These are phyloP conservation scores for Cryptocheilus praepositus DNA, from an alignment of 2,888 invertebrate genomes.

Conservation along the genomic window DNA sequence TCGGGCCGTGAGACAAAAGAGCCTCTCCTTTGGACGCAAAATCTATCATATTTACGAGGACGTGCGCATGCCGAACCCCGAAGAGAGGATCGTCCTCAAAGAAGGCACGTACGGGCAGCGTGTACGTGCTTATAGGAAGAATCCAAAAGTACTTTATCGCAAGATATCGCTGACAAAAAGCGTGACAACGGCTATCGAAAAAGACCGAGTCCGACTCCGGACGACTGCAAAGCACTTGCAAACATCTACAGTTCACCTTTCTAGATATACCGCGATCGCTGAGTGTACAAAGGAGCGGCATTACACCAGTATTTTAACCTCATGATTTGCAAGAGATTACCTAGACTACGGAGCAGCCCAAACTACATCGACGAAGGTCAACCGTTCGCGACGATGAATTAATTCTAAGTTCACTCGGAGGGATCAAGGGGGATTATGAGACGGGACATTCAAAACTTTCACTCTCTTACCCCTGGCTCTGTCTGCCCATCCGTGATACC, in stretches of 20 bases:
- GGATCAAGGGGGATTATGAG: conserved; percentile 22
- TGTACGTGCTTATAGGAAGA: conserved; percentile 12
- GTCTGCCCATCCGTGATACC: neutral
- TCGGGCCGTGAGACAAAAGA: neutral
- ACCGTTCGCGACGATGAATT: conserved; percentile 32
- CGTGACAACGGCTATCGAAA: too few species aligned
- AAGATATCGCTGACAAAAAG: too few species aligned
- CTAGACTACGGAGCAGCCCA: conserved; percentile 1
- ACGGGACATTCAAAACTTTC: conserved; percentile 26
- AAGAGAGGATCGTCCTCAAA: conserved; percentile 1
- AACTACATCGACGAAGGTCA: conserved; percentile 26
- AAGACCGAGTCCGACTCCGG: too few species aligned
- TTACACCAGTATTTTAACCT: conserved; percentile 18
- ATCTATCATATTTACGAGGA: too few species aligned
- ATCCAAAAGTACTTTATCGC: too few species aligned
- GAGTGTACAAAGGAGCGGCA: conserved; percentile 1
- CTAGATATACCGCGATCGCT: neutral
- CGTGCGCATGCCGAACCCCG: too few species aligned
- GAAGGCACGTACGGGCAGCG: conserved; percentile 5
- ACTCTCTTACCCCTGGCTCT: too few species aligned
- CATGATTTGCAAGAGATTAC: conserved; percentile 32
- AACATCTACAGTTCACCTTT: too few species aligned
- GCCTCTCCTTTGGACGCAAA: too few species aligned
- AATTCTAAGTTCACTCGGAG: conserved; percentile 25
- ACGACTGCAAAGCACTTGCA: too few species aligned